Evolutionary conservation across 1,140 invertebrate genomes (phyloP).

Genomic region (Anastrepha obliqua): DNA sequence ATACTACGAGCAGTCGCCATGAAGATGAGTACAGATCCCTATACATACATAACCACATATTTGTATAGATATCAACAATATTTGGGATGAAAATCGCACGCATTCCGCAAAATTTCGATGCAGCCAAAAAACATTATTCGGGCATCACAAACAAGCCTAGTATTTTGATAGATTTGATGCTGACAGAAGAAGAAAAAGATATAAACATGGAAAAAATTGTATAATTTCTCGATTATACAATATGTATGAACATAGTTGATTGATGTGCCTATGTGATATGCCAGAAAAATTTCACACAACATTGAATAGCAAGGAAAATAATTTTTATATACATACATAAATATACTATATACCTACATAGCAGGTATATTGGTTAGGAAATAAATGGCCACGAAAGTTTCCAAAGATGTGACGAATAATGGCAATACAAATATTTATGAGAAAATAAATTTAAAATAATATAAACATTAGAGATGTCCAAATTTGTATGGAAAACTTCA

Average conservation of each 20-base stretch:
- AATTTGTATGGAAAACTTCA: no score
- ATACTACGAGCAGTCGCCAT: no score
- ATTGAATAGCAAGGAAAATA: neutral
- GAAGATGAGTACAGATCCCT: no score
- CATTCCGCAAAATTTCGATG: no score
- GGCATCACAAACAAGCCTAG: slow-evolving; percentile 1
- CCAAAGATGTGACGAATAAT: no score
- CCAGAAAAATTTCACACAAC: neutral
- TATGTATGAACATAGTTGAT: neutral
- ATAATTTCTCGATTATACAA: neutral
- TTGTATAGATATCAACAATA: no score
- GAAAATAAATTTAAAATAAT: no score
- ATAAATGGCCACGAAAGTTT: no score
- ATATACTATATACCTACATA: neutral
- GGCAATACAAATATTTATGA: no score
- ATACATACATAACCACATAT: no score
- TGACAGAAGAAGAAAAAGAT: neutral
- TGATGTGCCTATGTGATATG: neutral
- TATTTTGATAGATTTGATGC: slow-evolving; percentile 11
- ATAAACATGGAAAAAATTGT: slow-evolving; percentile 42
- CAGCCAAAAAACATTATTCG: neutral
- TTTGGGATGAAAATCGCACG: no score
- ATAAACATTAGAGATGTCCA: no score
- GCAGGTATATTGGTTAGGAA: neutral
- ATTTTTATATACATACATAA: neutral